A percentile compares a stretch with the other conserved stretches of the same genome.
Conservation (phyloP, 2,888 invertebrate species). For the Tineola bisselliella region DNA sequence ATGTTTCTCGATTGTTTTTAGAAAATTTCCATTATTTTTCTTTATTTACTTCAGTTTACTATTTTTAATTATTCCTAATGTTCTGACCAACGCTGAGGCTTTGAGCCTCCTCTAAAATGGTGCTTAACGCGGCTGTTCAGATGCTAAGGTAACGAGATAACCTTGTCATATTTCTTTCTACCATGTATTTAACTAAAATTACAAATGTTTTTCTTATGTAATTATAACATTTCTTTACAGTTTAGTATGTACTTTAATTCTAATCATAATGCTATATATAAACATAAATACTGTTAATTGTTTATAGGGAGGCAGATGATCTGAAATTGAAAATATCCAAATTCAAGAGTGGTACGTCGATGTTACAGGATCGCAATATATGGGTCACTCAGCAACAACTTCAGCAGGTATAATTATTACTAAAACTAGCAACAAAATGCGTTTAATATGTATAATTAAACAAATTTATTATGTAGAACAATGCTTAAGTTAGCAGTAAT, state of each 20-base stretch:
- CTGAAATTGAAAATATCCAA: conserved; percentile 74
- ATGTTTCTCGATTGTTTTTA: conserved; percentile 51
- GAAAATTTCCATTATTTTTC: conserved; percentile 35
- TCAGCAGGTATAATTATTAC: conserved; percentile 41
- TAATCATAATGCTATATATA: background rate
- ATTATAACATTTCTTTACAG: no score
- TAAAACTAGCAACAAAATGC: no score
- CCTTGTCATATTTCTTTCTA: background rate
- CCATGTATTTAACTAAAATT: no score
- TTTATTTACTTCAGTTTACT: conserved; percentile 29
- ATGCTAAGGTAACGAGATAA: conserved; percentile 71
- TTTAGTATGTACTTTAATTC: background rate
- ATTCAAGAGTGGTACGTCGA: conserved; percentile 67
- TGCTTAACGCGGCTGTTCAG: conserved; percentile 79
- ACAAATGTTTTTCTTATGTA: no score
- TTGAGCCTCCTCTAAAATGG: conserved; percentile 71
- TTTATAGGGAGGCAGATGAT: conserved; percentile 75
- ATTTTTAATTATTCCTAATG: conserved; percentile 44
- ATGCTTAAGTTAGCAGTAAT: background rate
- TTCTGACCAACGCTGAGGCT: conserved; percentile 60
- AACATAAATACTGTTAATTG: background rate
- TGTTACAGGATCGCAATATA: conserved; percentile 53
- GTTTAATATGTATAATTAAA: no score
- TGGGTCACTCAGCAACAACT: conserved; percentile 57
- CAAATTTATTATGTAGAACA: background rate